Evolutionary conservation across 2,888 invertebrate genomes (phyloP).

Genomic region (Spodoptera littoralis): DNA sequence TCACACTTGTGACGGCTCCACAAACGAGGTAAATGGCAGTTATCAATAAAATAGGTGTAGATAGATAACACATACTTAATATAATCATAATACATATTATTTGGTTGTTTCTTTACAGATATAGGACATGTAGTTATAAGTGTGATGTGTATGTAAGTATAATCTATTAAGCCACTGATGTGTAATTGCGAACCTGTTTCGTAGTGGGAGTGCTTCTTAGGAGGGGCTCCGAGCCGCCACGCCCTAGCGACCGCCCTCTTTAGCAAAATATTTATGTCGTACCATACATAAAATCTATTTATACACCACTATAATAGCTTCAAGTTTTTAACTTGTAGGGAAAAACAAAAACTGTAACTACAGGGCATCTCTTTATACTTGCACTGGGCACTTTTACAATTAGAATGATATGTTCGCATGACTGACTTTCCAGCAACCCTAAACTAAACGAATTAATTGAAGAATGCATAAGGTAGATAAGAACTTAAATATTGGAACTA

Average conservation of each 20-base stretch:
- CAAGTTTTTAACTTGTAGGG: slow-evolving; percentile 21
- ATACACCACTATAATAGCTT: slow-evolving; percentile 41
- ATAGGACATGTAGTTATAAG: slow-evolving; percentile 21
- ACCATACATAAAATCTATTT: slow-evolving; percentile 38
- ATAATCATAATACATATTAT: background rate
- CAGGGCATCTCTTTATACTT: background rate
- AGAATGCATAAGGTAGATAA: too few species aligned
- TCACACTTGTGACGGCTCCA: too few species aligned
- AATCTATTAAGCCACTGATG: slow-evolving; percentile 48
- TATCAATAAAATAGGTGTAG: slow-evolving; percentile 1
- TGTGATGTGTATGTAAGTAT: slow-evolving; percentile 40
- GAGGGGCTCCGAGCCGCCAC: slow-evolving; percentile 71
- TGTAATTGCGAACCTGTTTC: slow-evolving; percentile 76
- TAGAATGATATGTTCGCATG: background rate
- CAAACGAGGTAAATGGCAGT: background rate
- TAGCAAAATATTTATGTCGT: slow-evolving; percentile 48
- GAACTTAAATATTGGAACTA: too few species aligned
- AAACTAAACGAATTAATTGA: too few species aligned
- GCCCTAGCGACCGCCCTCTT: slow-evolving; percentile 71
- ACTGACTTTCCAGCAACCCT: too few species aligned
- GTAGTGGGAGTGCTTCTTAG: slow-evolving; percentile 65
- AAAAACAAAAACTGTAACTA: slow-evolving; percentile 16
- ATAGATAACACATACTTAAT: slow-evolving; percentile 1
- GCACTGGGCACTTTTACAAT: background rate
- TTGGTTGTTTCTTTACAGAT: slow-evolving; percentile 1